A percentile compares a stretch with the other conserved stretches of the same genome.
Evolutionary conservation across 2,797 vertebrate species (phyloP).

Genomic region (Onychomys torridus): DNA sequence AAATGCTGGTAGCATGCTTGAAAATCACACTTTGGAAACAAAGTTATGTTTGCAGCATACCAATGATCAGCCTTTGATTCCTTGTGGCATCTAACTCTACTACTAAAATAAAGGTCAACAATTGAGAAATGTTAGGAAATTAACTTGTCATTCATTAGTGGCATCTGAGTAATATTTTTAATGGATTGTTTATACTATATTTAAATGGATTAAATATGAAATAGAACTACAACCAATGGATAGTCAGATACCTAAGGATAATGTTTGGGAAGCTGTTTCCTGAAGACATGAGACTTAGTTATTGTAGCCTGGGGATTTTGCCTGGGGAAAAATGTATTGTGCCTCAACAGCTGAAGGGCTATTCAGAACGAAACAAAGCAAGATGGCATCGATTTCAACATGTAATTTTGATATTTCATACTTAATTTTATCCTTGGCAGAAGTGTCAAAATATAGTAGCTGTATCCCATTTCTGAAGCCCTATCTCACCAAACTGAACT

Average conservation of each 20-base stretch:
- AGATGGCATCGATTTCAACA: constrained; percentile 75
- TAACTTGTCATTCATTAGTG: background rate
- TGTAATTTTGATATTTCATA: constrained; percentile 76
- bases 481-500: constrained; percentile 40
- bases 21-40: background rate
- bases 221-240: constrained; percentile 31
- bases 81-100: constrained; percentile 12
- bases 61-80: background rate
- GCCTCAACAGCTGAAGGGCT: constrained; percentile 81
- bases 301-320: constrained; percentile 83
- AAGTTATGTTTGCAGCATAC: background rate
- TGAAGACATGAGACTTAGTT: constrained; percentile 70
- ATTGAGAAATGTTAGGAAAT: constrained; percentile 39
- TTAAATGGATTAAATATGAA: constrained; percentile 67
- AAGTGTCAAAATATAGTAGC: constrained; percentile 74
- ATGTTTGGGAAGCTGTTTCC: constrained; percentile 72
- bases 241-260: constrained; percentile 66
- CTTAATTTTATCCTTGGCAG: constrained; percentile 79
- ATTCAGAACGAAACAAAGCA: constrained; percentile 80
- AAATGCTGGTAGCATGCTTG: background rate
- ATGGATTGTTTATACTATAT: background rate
- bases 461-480: constrained; percentile 49
- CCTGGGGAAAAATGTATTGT: constrained; percentile 81
- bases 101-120: constrained; percentile 37
- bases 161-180: constrained; percentile 20